Evolutionary conservation across 2,888 invertebrate genomes (phyloP).

Genomic region (Spilarctia lutea): DNA sequence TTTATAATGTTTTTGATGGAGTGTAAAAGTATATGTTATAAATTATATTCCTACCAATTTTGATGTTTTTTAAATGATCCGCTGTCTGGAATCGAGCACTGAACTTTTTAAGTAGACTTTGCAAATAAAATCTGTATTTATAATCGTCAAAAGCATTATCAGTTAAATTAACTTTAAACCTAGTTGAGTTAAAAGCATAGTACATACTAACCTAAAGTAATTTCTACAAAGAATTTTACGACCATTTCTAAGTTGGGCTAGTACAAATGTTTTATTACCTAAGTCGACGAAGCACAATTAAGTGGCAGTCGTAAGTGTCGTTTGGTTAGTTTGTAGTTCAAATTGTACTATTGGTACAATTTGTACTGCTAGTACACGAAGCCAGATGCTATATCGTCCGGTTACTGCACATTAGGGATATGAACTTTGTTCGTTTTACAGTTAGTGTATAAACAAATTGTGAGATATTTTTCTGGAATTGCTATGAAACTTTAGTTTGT

Average conservation of each 20-base stretch:
- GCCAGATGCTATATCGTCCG: conserved; percentile 15
- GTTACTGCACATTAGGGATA: conserved; percentile 36
- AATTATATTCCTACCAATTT: too few species aligned
- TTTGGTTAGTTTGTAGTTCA: conserved; percentile 42
- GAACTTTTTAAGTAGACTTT: background rate
- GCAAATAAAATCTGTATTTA: background rate
- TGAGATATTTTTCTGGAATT: background rate
- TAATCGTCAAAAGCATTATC: background rate
- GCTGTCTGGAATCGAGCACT: too few species aligned
- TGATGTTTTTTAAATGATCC: too few species aligned
- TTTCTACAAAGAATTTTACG: conserved; percentile 18
- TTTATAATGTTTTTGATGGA: too few species aligned
- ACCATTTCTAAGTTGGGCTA: conserved; percentile 10
- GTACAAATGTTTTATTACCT: conserved; percentile 45
- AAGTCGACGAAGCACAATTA: conserved; percentile 51
- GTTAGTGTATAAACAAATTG: conserved; percentile 10
- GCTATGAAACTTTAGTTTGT: background rate
- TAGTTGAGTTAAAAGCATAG: conserved; percentile 3
- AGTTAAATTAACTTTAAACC: background rate
- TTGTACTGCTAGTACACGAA: background rate
- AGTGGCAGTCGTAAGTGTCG: conserved; percentile 40
- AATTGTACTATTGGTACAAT: conserved; percentile 14
- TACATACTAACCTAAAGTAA: conserved; percentile 8
- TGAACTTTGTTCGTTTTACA: conserved; percentile 36
- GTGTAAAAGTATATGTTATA: too few species aligned